phyloP scores from a whole-genome alignment of 2,888 invertebrate genomes.

The Drosophila dives region DNA sequence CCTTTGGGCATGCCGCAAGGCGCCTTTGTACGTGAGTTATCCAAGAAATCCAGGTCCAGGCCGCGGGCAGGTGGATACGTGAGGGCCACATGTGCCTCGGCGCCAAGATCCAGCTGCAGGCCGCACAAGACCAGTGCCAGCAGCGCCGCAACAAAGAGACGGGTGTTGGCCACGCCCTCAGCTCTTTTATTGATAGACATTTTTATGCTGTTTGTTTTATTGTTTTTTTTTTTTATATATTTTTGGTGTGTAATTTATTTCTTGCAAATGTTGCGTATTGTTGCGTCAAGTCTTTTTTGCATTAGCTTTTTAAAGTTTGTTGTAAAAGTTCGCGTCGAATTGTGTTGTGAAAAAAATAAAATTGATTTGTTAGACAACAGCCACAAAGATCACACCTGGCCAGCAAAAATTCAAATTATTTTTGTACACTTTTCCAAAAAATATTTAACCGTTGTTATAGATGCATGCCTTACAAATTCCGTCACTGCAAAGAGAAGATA shows the following conservation, averaged over 20 bases:
- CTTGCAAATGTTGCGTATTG: slow-evolving; percentile 33
- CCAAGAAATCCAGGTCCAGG: slow-evolving; percentile 96
- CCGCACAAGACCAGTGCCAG: slow-evolving; percentile 40
- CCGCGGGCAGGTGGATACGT: slow-evolving; percentile 95
- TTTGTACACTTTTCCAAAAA: slow-evolving; percentile 9
- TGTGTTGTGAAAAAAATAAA: slow-evolving; percentile 15
- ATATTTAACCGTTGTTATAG: slow-evolving; percentile 1
- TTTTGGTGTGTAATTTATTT: slow-evolving; percentile 38
- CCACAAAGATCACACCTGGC: slow-evolving; percentile 25
- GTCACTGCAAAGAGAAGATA: slow-evolving; percentile 36
- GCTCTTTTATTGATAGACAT: slow-evolving; percentile 60
- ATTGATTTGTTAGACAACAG: slow-evolving; percentile 22
- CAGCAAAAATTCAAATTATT: slow-evolving; percentile 3
- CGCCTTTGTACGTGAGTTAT: slow-evolving; percentile 93
- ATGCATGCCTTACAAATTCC: slow-evolving; percentile 12
- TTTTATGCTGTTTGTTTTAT: slow-evolving; percentile 3
- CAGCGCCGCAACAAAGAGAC: slow-evolving; percentile 14
- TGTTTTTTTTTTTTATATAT: background rate
- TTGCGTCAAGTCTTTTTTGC: slow-evolving; percentile 23
- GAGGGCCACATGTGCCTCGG: slow-evolving; percentile 90
- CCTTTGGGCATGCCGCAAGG: slow-evolving; percentile 99
- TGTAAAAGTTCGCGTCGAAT: slow-evolving; percentile 7
- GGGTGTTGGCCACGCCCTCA: slow-evolving; percentile 37
- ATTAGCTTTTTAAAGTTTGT: slow-evolving; percentile 15
- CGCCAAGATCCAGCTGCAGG: slow-evolving; percentile 40